Conservation (phyloP, 2,113 vertebrate genomes). For the Micronycteris hirsuta region DNA sequence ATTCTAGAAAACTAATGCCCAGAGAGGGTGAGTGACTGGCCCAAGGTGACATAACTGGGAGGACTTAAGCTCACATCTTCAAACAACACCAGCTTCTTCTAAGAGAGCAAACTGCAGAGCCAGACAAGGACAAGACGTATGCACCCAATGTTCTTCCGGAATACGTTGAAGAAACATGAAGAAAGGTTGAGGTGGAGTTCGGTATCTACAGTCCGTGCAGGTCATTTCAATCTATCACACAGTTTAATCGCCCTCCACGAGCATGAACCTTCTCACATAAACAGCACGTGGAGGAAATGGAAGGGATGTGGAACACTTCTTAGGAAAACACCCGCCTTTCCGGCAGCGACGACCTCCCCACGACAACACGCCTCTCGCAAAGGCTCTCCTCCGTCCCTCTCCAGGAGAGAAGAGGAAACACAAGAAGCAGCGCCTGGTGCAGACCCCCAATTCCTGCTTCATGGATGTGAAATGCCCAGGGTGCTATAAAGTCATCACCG, state of each 20-base stretch:
- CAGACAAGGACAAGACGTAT: not conserved
- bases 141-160: not conserved
- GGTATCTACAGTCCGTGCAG: not conserved
- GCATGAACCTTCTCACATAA: not conserved
- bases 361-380: too few relatives aligned
- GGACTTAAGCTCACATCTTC: not conserved
- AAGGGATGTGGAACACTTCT: not conserved
- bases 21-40: not conserved
- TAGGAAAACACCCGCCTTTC: not conserved
- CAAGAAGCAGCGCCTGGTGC: too few relatives aligned
- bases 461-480: too few relatives aligned
- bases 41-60: not conserved
- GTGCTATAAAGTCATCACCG: too few relatives aligned
- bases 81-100: not conserved
- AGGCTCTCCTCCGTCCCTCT: too few relatives aligned
- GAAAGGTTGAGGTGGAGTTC: not conserved
- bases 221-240: not conserved
- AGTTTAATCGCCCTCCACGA: not conserved
- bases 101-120: not conserved
- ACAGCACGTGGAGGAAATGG: not conserved
- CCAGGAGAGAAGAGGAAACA: too few relatives aligned
- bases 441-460: too few relatives aligned
- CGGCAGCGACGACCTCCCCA: too few relatives aligned
- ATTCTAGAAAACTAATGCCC: not conserved
- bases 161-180: not conserved